Conservation (phyloP, 2,113 vertebrate species). For the Falco punctatus region DNA sequence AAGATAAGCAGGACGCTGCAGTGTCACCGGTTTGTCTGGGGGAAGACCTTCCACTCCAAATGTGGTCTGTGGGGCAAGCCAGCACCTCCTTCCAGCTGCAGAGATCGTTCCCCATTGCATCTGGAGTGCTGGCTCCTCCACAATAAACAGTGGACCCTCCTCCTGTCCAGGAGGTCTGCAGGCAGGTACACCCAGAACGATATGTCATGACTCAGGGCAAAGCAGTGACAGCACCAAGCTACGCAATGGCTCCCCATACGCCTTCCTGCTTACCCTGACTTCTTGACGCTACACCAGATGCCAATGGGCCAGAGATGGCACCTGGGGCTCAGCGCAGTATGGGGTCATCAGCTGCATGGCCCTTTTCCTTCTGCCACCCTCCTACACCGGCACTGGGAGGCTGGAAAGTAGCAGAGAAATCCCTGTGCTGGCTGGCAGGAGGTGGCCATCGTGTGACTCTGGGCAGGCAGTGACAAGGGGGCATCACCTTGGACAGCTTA, state of each 20-base stretch:
- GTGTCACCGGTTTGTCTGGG: neutral
- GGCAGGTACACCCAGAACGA: rapidly evolving
- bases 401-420: conserved; percentile 34
- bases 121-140: neutral
- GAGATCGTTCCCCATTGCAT: neutral
- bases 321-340: neutral
- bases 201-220: neutral
- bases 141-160: neutral
- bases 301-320: conserved; percentile 8
- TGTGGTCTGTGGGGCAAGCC: rapidly evolving
- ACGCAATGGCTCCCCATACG: neutral
- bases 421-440: conserved; percentile 6
- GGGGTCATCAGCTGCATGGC: conserved; percentile 15
- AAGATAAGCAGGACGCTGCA: neutral
- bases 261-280: conserved; percentile 19
- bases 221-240: neutral
- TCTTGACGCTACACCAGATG: neutral
- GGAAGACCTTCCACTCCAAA: neutral
- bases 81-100: neutral
- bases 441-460: neutral
- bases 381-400: neutral
- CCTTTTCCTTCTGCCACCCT: conserved; percentile 3
- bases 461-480: neutral
- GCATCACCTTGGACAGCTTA: conserved; percentile 38
- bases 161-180: neutral